Percentiles rank a stretch among this genome's conserved stretches.
These are phyloP conservation scores for Indri indri DNA, from an alignment of 2,113 vertebrate genomes.

Conservation along the genomic window DNA sequence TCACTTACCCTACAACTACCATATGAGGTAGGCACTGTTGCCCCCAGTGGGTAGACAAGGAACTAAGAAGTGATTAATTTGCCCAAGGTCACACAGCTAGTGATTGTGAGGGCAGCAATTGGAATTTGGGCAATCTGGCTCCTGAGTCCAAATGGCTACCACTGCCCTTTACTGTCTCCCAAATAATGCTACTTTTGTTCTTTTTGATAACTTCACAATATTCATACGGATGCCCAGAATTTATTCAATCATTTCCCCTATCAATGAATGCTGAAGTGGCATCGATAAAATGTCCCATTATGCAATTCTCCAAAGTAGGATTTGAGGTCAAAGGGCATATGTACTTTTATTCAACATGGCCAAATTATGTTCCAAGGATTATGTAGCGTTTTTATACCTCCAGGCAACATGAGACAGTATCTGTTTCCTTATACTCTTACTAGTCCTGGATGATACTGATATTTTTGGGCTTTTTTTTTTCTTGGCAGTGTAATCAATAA, in stretches of 20 bases:
- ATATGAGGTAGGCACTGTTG: neutral
- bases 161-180: neutral
- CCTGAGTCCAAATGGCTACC: neutral
- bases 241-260: neutral
- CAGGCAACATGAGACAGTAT: neutral
- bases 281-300: constrained; percentile 1
- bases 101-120: neutral
- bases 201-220: neutral
- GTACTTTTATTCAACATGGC: neutral
- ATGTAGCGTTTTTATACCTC: neutral
- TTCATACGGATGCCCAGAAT: neutral
- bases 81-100: neutral
- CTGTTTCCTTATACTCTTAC: neutral
- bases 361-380: neutral
- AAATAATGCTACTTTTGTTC: constrained; percentile 9
- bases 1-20: neutral
- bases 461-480: neutral
- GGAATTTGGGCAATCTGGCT: neutral
- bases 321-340: neutral
- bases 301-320: neutral
- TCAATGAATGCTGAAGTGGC: neutral
- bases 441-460: neutral
- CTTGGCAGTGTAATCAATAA: neutral
- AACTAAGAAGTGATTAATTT: neutral
- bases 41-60: neutral